A percentile compares a stretch with the other conserved stretches of the same genome.
Conservation (phyloP, 2,797 vertebrate species). For the Etheostoma perlongum region DNA sequence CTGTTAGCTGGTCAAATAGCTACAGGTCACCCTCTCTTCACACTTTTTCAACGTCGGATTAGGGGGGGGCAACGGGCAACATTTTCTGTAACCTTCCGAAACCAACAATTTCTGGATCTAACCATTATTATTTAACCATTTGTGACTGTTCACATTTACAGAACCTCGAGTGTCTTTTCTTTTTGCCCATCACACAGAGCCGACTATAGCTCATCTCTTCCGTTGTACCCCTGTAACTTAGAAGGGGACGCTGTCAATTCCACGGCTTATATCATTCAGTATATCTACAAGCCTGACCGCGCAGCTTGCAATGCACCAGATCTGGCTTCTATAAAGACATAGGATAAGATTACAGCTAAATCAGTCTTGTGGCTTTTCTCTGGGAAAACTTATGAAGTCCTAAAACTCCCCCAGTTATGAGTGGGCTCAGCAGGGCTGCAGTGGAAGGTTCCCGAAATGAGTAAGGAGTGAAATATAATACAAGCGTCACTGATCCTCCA, state of each 20-base stretch:
- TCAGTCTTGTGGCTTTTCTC: conserved; percentile 86
- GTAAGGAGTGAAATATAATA: conserved; percentile 86
- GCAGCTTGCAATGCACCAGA: conserved; percentile 68
- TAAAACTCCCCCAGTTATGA: conserved; percentile 85
- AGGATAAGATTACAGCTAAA: conserved; percentile 88
- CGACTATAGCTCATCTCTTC: conserved; percentile 50
- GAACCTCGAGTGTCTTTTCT: conserved; percentile 5
- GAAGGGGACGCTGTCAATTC: conserved; percentile 69
- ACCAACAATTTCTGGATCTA: neutral
- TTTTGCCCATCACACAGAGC: conserved; percentile 17
- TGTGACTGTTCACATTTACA: conserved; percentile 10
- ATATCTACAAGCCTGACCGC: conserved; percentile 55
- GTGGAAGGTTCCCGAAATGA: conserved; percentile 68
- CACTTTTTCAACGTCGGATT: no score
- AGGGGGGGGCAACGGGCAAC: no score
- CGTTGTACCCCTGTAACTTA: conserved; percentile 40
- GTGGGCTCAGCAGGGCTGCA: conserved; percentile 83
- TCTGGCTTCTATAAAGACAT: conserved; percentile 88
- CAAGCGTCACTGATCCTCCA: conserved; percentile 91
- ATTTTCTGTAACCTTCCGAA: no score
- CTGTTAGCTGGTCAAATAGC: no score
- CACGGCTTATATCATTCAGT: conserved; percentile 61
- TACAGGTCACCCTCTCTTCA: no score
- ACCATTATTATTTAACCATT: neutral
- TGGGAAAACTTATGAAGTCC: conserved; percentile 90